Evolutionary conservation across 53 echinoderm and acorn worm species (phyloP).

Genomic region (Luidia sarsii): DNA sequence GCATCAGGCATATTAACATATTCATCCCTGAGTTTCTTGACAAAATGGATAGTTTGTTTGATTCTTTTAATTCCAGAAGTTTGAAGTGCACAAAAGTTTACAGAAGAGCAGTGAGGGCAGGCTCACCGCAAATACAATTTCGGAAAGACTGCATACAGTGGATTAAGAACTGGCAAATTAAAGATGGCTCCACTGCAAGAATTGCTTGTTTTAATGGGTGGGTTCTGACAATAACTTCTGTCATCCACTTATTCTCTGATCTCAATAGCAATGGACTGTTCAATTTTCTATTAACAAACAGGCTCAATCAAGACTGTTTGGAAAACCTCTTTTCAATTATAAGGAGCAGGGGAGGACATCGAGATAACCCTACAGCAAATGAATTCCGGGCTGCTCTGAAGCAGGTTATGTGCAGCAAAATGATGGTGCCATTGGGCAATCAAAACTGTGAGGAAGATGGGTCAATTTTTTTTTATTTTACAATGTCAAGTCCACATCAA

Average conservation of each 20-base stretch:
- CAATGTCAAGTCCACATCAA: too few relatives aligned
- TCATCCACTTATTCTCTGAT: constrained; percentile 14
- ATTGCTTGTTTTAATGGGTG: constrained; percentile 38
- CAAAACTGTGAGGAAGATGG: constrained; percentile 18
- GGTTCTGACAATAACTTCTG: constrained; percentile 22
- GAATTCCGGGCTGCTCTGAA: constrained; percentile 45
- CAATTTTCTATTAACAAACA: constrained; percentile 14
- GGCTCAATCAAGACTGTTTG: constrained; percentile 30
- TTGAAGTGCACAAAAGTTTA: constrained; percentile 1
- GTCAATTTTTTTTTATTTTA: not conserved
- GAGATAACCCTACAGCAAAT: constrained; percentile 11
- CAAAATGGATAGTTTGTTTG: constrained; percentile 54
- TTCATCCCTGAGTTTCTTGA: constrained; percentile 39
- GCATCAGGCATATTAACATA: constrained; percentile 33
- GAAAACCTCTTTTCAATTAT: constrained; percentile 32
- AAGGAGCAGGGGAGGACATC: constrained; percentile 33
- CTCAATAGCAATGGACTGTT: not conserved
- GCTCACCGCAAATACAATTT: constrained; percentile 32
- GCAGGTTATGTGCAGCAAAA: constrained; percentile 35
- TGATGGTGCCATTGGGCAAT: constrained; percentile 28
- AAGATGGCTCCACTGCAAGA: constrained; percentile 11
- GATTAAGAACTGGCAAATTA: constrained; percentile 23
- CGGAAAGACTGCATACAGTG: constrained; percentile 41
- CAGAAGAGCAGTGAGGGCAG: constrained; percentile 38
- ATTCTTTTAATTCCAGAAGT: constrained; percentile 45